These are phyloP conservation scores for Helicoverpa zea DNA, from an alignment of 1,140 invertebrate genomes.

Conservation along the genomic window DNA sequence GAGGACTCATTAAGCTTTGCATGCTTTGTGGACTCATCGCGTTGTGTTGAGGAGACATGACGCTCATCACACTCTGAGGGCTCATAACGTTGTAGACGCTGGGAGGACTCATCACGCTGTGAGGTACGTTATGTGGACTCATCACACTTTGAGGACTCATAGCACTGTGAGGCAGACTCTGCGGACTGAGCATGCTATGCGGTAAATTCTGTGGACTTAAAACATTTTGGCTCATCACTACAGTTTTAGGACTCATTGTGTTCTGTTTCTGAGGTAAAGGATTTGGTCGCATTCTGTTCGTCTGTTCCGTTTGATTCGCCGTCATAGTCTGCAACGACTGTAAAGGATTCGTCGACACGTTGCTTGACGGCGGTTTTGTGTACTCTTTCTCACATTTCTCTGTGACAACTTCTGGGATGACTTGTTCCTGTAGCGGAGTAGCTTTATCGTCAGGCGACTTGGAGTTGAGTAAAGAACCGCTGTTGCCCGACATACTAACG, in stretches of 20 bases:
- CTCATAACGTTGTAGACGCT: slow-evolving; percentile 84
- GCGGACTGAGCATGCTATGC: slow-evolving; percentile 74
- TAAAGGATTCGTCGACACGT: slow-evolving; percentile 69
- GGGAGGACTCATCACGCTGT: slow-evolving; percentile 81
- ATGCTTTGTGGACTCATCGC: slow-evolving; percentile 83
- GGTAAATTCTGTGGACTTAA: slow-evolving; percentile 80
- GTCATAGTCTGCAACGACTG: slow-evolving; percentile 81
- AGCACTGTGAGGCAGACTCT: slow-evolving; percentile 65
- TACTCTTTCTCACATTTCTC: slow-evolving; percentile 75
- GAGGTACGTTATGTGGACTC: slow-evolving; percentile 81
- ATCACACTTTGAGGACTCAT: slow-evolving; percentile 74
- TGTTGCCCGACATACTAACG: slow-evolving; percentile 85
- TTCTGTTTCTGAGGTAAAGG: slow-evolving; percentile 76
- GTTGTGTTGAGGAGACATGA: slow-evolving; percentile 84
- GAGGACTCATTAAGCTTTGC: slow-evolving; percentile 83
- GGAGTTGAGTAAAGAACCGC: slow-evolving; percentile 75
- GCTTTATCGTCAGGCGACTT: slow-evolving; percentile 76
- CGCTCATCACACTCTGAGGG: slow-evolving; percentile 81
- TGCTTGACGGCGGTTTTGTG: slow-evolving; percentile 64
- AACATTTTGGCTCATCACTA: slow-evolving; percentile 78
- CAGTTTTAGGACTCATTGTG: slow-evolving; percentile 75
- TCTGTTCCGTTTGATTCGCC: slow-evolving; percentile 75
- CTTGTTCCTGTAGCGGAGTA: slow-evolving; percentile 78
- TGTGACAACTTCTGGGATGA: slow-evolving; percentile 74
- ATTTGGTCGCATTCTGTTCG: slow-evolving; percentile 74